A percentile compares a stretch with the other conserved stretches of the same genome.
phyloP scores from a whole-genome alignment of 2,113 vertebrate species.

The Coracopsis vasa region DNA sequence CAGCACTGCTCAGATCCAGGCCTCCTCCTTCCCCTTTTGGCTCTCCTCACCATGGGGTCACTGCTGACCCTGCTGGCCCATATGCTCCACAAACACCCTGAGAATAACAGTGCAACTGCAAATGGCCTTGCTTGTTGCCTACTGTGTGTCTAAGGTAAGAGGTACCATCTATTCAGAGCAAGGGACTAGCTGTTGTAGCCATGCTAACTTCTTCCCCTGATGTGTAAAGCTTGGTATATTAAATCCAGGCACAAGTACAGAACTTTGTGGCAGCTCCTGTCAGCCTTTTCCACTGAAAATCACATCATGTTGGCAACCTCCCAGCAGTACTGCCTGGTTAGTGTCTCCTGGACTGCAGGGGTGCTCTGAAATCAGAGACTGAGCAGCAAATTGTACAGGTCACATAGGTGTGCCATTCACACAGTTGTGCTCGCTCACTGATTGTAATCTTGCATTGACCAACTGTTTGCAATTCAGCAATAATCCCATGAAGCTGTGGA shows the following conservation, averaged over 20 bases:
- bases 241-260: background rate
- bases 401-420: accelerated
- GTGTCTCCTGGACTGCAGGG: accelerated
- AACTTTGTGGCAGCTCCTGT: background rate
- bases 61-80: background rate
- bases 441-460: accelerated
- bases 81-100: accelerated
- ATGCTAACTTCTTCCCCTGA: background rate
- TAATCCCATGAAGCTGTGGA: background rate
- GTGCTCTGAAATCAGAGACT: accelerated
- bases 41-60: background rate
- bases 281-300: accelerated
- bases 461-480: background rate
- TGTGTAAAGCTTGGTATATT: background rate
- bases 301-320: background rate
- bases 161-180: background rate
- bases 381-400: background rate
- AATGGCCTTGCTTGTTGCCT: background rate
- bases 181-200: background rate
- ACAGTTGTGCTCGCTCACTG: accelerated
- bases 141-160: background rate
- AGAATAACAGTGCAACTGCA: background rate
- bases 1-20: background rate
- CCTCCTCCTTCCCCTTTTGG: accelerated
- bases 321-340: background rate